These are phyloP conservation scores for Orbicella faveolata DNA, from an alignment of 64 coral and sea anemone species.

Conservation along the genomic window DNA sequence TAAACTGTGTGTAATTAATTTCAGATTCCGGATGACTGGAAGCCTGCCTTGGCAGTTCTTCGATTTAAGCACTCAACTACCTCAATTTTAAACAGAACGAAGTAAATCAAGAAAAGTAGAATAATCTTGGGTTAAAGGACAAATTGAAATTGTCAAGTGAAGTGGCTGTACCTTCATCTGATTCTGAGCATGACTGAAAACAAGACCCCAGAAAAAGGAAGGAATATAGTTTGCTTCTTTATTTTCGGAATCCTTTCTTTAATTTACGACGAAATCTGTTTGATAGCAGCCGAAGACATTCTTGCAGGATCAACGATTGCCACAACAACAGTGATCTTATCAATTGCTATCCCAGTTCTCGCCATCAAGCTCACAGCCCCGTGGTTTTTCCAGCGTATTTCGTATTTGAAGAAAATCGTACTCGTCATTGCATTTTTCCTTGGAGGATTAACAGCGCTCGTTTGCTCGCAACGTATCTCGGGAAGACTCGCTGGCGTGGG, in stretches of 20 bases:
- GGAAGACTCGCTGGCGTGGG: slow-evolving; percentile 44
- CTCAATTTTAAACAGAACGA: too few relatives aligned
- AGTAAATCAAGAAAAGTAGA: too few relatives aligned
- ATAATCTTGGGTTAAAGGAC: too few relatives aligned
- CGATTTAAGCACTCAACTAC: too few relatives aligned
- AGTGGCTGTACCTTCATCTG: background rate
- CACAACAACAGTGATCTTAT: slow-evolving; percentile 63
- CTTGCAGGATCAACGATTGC: slow-evolving; percentile 49
- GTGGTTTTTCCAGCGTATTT: slow-evolving; percentile 37
- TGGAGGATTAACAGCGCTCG: slow-evolving; percentile 24
- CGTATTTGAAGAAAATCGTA: slow-evolving; percentile 41
- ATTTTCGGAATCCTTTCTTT: slow-evolving; percentile 48
- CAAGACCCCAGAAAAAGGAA: background rate
- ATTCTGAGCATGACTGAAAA: background rate
- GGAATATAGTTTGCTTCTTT: slow-evolving; percentile 48
- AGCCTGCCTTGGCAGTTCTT: too few relatives aligned
- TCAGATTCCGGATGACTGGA: too few relatives aligned
- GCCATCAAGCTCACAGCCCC: slow-evolving; percentile 24
- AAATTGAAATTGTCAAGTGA: background rate
- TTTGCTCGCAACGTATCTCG: slow-evolving; percentile 19
- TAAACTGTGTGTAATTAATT: too few relatives aligned
- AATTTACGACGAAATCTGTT: slow-evolving; percentile 57
- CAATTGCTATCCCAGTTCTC: slow-evolving; percentile 51
- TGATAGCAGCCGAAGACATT: slow-evolving; percentile 65
- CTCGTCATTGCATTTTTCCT: slow-evolving; percentile 29